Evolutionary conservation across 2,113 vertebrate genomes (phyloP), one percentile per base, ranked within the genome.

Genomic region (Setophaga coronata): DNA sequence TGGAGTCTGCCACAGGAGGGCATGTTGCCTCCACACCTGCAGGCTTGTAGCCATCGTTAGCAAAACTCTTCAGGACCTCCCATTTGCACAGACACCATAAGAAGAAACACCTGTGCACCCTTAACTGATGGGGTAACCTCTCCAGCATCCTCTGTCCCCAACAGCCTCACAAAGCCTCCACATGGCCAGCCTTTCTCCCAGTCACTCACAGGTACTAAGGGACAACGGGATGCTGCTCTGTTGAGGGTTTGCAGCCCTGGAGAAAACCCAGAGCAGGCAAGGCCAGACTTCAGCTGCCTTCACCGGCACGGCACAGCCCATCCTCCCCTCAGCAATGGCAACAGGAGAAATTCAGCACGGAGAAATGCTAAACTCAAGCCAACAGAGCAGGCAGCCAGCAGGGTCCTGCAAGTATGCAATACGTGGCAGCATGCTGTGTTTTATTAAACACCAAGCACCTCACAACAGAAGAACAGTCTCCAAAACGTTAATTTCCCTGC

Each of bases 321-420:
- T 64, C 67, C 69, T 93, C 56, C 53, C n/a, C 69, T 64, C 56
- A 2, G 67, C 67, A 85, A 90, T 33, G 54, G 93, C 87, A 77
- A 69, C 28, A 85, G 85, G 56, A 93, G 79, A 74, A 79, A 89
- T 76, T 66, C 56, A 93, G 19, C 74, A 33, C 24, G 0, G 1
- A 94, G 66, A 94, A 96, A 93, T 54, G 84, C 82, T 72, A 91
- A 91, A 86, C 23, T n/a, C 20, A 78, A 94, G 93, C 78, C 89
- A 95, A 21, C 7, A 34, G 73, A 87, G 71, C 40, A 69, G 61
- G 66, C 83, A 8, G 94, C 89, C 91, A 95, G 89, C 81, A 65
- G 79, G 29, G 65, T 72, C 78, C 2, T n/a, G 42, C 65, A 93
- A 97, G 60, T 42, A 89, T 60, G 80, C 29, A 11, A 60, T 91